Evolutionary conservation across 2,113 vertebrate species (phyloP).

Genomic region (Entomyzon cyanotis): DNA sequence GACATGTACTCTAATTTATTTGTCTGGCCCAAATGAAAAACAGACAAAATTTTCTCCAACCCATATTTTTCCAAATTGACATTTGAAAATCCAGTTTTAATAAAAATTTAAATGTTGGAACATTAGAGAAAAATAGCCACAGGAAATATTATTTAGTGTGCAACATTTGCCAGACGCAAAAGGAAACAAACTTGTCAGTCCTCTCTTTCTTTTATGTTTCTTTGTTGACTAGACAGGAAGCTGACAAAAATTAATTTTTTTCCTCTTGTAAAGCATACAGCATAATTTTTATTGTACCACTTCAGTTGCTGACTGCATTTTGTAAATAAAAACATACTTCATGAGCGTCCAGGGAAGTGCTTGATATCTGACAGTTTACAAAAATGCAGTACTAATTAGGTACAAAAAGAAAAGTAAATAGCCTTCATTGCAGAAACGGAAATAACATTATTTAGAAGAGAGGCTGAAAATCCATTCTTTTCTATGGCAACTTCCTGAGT

Average conservation of each 20-base stretch:
- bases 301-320: not conserved
- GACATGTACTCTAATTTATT: not conserved
- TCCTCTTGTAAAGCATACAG: conserved; percentile 22
- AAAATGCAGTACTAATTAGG: conserved; percentile 14
- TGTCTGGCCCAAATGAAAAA: conserved; percentile 29
- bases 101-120: not conserved
- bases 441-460: not conserved
- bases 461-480: conserved; percentile 25
- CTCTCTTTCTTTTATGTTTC: conserved; percentile 39
- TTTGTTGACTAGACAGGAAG: conserved; percentile 74
- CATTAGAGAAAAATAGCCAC: conserved; percentile 4
- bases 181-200: conserved; percentile 61
- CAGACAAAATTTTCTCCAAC: conserved; percentile 20
- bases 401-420: conserved; percentile 34
- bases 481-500: conserved; percentile 13
- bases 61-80: not conserved
- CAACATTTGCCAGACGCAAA: conserved; percentile 41
- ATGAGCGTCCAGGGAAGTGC: not conserved
- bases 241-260: conserved; percentile 36
- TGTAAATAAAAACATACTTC: conserved; percentile 39
- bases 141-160: conserved; percentile 61
- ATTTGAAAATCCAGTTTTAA: conserved; percentile 47
- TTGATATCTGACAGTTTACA: conserved; percentile 29
- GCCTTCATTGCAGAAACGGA: conserved; percentile 10
- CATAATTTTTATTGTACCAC: not conserved